Evolutionary conservation across 2,113 vertebrate species (phyloP).

Genomic region (Dryoscopus gambensis): DNA sequence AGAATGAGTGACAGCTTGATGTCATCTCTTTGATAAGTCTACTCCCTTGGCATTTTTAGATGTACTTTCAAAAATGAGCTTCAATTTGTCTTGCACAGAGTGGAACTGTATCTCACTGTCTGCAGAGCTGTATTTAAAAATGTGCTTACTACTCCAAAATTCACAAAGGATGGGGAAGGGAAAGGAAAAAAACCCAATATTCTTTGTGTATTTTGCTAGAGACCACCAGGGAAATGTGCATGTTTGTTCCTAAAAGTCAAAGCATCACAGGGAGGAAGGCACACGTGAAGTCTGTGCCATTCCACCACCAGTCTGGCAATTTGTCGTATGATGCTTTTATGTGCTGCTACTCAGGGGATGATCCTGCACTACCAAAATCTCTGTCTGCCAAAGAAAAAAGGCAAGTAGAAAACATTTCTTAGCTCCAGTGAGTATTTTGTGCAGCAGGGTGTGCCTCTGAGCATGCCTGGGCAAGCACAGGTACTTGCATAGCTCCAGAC

Average conservation of each 20-base stretch:
- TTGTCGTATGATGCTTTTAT: not conserved
- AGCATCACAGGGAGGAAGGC: not conserved
- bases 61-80: conserved; percentile 72
- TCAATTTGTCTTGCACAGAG: conserved; percentile 63
- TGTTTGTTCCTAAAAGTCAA: conserved; percentile 38
- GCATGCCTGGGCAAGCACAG: not conserved
- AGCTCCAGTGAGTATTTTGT: not conserved
- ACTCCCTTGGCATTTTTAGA: conserved; percentile 71
- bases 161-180: conserved; percentile 56
- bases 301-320: not conserved
- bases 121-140: conserved; percentile 56
- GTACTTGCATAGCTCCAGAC: not conserved
- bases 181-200: not conserved
- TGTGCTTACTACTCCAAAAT: conserved; percentile 49
- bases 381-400: not conserved
- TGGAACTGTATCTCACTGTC: conserved; percentile 52
- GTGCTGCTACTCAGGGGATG: not conserved
- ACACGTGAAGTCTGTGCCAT: not conserved
- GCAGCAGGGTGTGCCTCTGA: not conserved
- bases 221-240: not conserved
- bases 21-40: conserved; percentile 74
- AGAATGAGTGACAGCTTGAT: conserved; percentile 70
- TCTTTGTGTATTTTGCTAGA: conserved; percentile 6
- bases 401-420: not conserved
- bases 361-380: not conserved